Evolutionary conservation across 2,888 invertebrate genomes (phyloP), one percentile per base, ranked within the genome.

Genomic region (Euplagia quadripunctaria): DNA sequence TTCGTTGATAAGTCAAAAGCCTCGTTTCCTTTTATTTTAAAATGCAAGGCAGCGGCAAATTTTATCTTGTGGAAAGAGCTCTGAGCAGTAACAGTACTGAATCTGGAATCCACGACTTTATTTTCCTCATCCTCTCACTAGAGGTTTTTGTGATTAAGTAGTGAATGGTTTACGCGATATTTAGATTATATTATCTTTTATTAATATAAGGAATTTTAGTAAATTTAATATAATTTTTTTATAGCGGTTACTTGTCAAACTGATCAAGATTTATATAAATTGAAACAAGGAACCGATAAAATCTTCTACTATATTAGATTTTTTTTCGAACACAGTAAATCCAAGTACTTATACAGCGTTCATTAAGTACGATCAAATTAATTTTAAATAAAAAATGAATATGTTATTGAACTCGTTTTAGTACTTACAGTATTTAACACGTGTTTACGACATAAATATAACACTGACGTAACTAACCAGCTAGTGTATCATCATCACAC

Each of bases 21-120:
- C 64, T n/a, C 43, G 17, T 64, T 64, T 5, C n/a, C 11, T 42
- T 64, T 64, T 64, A 42, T 64, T 64, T 64, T 64, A 43, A 64
- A 64, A 64, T 64, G 43, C 64, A 64, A n/a, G 64, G 64, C n/a
- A 43, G 8, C 9, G 43, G 11, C 5, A 64, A 64, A 43, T n/a
- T 64, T 66, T 31, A 66, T 66, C 46, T 49, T 49, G 20, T 49
- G 49, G n/a, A 49, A 20, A 65, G 51, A 67, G 5, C 64, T 64
- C 11, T 64, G 14, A 61, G 9, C n/a, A 64, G 64, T 11, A 43
- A 43, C 43, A n/a, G 43, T 11, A 64, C 43, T 64, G 43, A n/a
- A n/a, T 64, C n/a, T n/a, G 17, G 7, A 42, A 64, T 42, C 4
- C 41, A 63, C 16, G 41, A 64, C 41, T 64, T 42, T 17, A 7